Evolutionary conservation across 2,888 invertebrate genomes (phyloP).

Genomic region (Campoplex nolae): DNA sequence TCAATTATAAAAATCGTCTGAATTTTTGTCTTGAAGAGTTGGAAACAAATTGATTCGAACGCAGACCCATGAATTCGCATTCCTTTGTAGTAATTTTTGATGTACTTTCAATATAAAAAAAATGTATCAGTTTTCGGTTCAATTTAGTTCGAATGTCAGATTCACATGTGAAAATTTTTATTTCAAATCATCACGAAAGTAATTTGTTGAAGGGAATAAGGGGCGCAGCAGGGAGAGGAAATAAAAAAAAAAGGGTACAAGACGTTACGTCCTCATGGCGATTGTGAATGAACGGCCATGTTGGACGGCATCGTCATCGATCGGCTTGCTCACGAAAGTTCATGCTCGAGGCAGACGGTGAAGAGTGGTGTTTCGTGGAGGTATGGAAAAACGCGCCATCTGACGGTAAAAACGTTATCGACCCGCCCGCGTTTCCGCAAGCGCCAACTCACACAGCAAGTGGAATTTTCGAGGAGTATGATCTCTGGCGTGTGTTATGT

Average conservation of each 20-base stretch:
- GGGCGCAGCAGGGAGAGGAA: neutral
- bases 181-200: neutral
- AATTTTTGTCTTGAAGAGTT: neutral
- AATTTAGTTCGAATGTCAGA: neutral
- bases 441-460: conserved; percentile 31
- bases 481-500: conserved; percentile 74
- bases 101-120: neutral
- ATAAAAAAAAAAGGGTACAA: conserved; percentile 9
- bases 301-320: conserved; percentile 83
- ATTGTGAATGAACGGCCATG: conserved; percentile 78
- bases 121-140: neutral
- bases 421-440: conserved; percentile 73
- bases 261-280: conserved; percentile 61
- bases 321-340: conserved; percentile 72
- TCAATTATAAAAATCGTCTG: neutral
- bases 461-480: conserved; percentile 56
- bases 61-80: neutral
- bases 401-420: conserved; percentile 79
- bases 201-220: neutral
- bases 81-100: neutral
- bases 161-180: neutral
- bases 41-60: neutral
- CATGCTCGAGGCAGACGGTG: conserved; percentile 45
- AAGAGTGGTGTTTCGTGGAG: conserved; percentile 58
- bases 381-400: conserved; percentile 77